Evolutionary conservation across 2,888 invertebrate genomes (phyloP), one percentile per base, ranked within the genome.

Genomic region (Amiota minor): DNA sequence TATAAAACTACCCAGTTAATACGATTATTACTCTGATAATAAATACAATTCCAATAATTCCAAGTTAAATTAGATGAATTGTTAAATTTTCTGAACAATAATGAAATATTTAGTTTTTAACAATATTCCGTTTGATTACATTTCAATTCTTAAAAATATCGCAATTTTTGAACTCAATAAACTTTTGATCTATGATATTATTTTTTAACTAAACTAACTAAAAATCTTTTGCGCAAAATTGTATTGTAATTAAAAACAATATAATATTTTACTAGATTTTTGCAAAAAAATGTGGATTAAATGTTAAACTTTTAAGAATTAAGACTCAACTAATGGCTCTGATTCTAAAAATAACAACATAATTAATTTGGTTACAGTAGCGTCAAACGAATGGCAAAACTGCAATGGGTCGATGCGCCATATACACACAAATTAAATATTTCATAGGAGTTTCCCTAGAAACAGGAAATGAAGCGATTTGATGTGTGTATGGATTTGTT

Each of bases 101-200:
- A 53, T 2, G 53, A 53, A 53, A 10, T 53, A 16, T 53, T n/a
- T 74, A 2, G 72, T 56, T 75, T 56, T 70, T 46, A 46, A 75
- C 0, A 67, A 74, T 47, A 6, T 62, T 62, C 56, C 12, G 70
- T 12, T 12, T n/a, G 14, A 23, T 14, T 49, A n/a, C 18, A 9
- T 50, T 68, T 47, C 49, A 45, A 68, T 20, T 49, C 68, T 65
- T 16, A 35, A 65, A 46, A 62, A n/a, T 62, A n/a, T 46, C n/a
- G 3, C 45, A 62, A 14, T 20, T 62, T 16, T 45, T 45, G 16
- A 62, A 10, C 10, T 11, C 45, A 14, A 45, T n/a, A 16, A 9
- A 62, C 45, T 62, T 35, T 4, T 62, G 62, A 35, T 35, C 35
- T 35, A 35, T 8, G 16, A 3, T n/a, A 59, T 18, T 59, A 59